phyloP scores from a whole-genome alignment of 1,140 invertebrate species.

The Brachionus sp. region DNA sequence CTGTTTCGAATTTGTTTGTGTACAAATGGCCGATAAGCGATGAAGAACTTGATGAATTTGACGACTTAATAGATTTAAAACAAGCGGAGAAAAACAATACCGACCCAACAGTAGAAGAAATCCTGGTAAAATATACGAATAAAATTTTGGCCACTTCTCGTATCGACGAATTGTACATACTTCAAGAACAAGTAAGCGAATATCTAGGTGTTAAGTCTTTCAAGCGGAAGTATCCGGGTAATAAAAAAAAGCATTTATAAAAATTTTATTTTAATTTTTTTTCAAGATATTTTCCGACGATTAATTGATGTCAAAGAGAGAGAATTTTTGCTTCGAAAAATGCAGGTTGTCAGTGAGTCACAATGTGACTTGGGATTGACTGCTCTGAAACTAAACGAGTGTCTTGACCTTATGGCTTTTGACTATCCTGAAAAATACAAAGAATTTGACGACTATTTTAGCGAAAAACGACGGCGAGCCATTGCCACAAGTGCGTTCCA shows the following conservation, averaged over 20 bases:
- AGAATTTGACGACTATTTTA: constrained; percentile 57
- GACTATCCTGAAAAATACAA: constrained; percentile 90
- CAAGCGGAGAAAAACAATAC: not conserved
- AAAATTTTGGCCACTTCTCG: constrained; percentile 49
- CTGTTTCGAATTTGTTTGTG: constrained; percentile 76
- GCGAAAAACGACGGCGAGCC: constrained; percentile 61
- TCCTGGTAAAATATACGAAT: not conserved
- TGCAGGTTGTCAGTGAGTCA: constrained; percentile 79
- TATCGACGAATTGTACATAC: constrained; percentile 72
- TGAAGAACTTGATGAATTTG: constrained; percentile 47
- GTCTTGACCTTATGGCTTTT: constrained; percentile 85
- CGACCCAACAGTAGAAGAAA: not conserved
- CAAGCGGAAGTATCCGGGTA: constrained; percentile 81
- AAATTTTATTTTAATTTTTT: constrained; percentile 37
- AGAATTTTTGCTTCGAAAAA: constrained; percentile 70
- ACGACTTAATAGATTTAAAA: not conserved
- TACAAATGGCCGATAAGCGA: constrained; percentile 83
- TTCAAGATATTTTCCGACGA: constrained; percentile 71
- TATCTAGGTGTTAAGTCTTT: constrained; percentile 89
- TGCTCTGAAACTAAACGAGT: constrained; percentile 81
- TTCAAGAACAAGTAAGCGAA: constrained; percentile 86
- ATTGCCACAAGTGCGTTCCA: constrained; percentile 60
- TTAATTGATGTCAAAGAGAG: constrained; percentile 82
- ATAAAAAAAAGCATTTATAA: not conserved
- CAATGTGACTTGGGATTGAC: constrained; percentile 89